Evolutionary conservation across 1,140 invertebrate species (phyloP).

Genomic region (Papilio polytes): DNA sequence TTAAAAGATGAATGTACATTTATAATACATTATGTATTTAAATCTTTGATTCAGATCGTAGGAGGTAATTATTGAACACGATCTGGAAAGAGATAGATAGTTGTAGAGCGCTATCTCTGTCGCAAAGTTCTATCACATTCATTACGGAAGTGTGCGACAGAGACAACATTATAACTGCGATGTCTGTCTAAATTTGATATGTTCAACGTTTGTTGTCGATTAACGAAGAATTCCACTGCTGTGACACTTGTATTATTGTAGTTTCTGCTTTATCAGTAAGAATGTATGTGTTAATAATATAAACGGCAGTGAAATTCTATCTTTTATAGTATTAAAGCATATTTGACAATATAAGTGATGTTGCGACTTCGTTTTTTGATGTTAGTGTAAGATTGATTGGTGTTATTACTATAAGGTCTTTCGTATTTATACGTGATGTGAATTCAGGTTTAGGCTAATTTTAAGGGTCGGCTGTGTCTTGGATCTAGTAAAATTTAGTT

Average conservation of each 20-base stretch:
- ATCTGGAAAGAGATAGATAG: neutral
- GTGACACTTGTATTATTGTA: too few species aligned
- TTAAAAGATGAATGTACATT: neutral
- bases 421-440: neutral
- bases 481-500: neutral
- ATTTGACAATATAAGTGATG: neutral
- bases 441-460: neutral
- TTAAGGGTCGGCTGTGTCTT: neutral
- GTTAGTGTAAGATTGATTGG: slow-evolving; percentile 11
- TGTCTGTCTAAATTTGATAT: neutral
- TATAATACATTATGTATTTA: neutral
- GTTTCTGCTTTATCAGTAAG: too few species aligned
- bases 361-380: neutral
- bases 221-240: neutral
- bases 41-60: neutral
- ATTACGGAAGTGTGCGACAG: neutral
- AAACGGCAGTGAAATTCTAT: too few species aligned
- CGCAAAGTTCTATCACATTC: neutral
- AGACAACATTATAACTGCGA: neutral
- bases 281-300: too few species aligned
- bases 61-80: neutral
- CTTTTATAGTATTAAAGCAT: neutral
- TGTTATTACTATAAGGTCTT: neutral
- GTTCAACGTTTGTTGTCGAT: neutral
- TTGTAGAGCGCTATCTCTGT: neutral